Percentiles rank a stretch among this genome's conserved stretches.
These are phyloP conservation scores for Liodrosophila aerea DNA, from an alignment of 2,888 invertebrate species.

Conservation along the genomic window DNA sequence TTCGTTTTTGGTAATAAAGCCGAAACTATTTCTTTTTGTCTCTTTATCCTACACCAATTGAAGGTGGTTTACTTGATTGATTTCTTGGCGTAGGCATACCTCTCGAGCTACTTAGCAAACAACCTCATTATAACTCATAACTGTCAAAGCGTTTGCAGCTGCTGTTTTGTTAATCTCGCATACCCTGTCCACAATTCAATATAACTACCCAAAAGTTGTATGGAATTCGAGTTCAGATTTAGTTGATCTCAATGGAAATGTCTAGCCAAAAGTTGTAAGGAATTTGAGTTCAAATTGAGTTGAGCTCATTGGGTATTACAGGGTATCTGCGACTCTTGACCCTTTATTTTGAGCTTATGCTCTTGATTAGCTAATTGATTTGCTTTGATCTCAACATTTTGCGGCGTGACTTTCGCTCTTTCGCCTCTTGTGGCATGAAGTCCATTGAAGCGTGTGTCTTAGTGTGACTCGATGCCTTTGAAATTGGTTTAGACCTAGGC, in stretches of 20 bases:
- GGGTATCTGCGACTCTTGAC: too few species aligned
- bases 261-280: too few species aligned
- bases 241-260: too few species aligned
- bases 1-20: neutral
- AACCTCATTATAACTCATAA: neutral
- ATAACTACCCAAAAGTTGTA: too few species aligned
- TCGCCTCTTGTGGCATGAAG: constrained; percentile 22
- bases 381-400: constrained; percentile 21
- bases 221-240: too few species aligned
- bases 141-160: neutral
- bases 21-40: too few species aligned
- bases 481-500: neutral
- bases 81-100: neutral
- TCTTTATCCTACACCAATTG: neutral
- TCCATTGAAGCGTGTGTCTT: constrained; percentile 26
- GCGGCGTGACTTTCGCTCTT: constrained; percentile 30
- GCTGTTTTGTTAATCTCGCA: neutral
- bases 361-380: constrained; percentile 60
- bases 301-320: too few species aligned
- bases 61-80: constrained; percentile 2
- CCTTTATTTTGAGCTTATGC: constrained; percentile 18
- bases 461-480: neutral
- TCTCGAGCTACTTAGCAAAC: too few species aligned
- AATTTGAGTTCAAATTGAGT: too few species aligned
- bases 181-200: too few species aligned